Evolutionary conservation across 2,888 invertebrate species (phyloP).

Genomic region (Melinopterus prodromus): DNA sequence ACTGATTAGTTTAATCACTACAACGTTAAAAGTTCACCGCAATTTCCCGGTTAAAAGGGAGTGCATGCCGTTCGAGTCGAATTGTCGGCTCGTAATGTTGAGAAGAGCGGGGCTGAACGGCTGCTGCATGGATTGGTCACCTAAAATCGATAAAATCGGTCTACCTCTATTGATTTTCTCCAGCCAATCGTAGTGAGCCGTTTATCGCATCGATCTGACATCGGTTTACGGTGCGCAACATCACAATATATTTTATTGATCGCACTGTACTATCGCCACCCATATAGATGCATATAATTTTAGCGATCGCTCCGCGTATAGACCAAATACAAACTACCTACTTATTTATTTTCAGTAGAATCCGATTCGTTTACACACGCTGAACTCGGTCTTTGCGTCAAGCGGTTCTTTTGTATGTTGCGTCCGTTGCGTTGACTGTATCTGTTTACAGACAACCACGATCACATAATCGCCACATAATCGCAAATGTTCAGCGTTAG

Average conservation of each 20-base stretch:
- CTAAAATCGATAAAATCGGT: constrained; percentile 78
- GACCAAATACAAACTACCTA: no score
- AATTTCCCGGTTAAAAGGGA: not conserved
- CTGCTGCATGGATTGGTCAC: constrained; percentile 64
- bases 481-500: no score
- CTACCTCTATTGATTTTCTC: constrained; percentile 74
- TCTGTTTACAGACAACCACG: no score
- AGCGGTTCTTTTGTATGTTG: no score
- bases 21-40: not conserved
- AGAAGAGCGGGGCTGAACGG: constrained; percentile 6
- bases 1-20: not conserved
- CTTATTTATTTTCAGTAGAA: no score
- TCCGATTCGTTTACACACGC: no score
- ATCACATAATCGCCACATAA: no score
- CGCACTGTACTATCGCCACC: constrained; percentile 7
- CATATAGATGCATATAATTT: not conserved
- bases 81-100: not conserved
- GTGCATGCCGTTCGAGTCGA: not conserved
- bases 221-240: constrained; percentile 47
- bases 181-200: constrained; percentile 77
- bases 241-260: constrained; percentile 43
- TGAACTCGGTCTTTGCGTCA: no score
- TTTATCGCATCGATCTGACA: constrained; percentile 79
- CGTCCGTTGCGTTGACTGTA: no score
- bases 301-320: not conserved